These are phyloP conservation scores for Venturia canescens DNA, from an alignment of 1,140 invertebrate species.

Conservation along the genomic window DNA sequence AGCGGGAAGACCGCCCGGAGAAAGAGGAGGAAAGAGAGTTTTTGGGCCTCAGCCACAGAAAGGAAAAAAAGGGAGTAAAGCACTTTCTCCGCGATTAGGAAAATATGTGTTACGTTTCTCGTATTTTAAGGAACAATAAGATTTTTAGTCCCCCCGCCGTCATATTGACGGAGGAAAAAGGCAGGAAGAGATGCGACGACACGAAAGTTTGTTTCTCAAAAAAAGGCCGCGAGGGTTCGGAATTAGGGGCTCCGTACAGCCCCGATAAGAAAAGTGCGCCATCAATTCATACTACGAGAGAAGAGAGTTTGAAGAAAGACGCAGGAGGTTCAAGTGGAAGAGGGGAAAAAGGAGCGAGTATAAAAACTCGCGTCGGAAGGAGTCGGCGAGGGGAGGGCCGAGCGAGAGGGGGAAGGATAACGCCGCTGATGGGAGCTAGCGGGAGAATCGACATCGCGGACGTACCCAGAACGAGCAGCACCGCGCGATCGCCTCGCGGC, in stretches of 20 bases:
- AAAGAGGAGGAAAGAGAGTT: not conserved
- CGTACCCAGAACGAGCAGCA: conserved; percentile 28
- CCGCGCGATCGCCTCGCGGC: not conserved
- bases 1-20: not conserved
- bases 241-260: too few species aligned
- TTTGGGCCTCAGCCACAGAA: not conserved
- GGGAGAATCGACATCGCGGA: conserved; percentile 32
- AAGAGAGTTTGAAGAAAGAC: not conserved
- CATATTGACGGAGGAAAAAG: not conserved
- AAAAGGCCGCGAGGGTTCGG: too few species aligned
- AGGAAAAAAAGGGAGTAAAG: not conserved
- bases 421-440: conserved; percentile 19
- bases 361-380: too few species aligned
- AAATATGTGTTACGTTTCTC: too few species aligned
- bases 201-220: too few species aligned
- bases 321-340: not conserved
- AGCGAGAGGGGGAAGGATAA: conserved; percentile 35
- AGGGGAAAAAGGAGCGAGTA: conserved; percentile 11
- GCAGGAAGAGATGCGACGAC: not conserved
- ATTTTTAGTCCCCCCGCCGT: too few species aligned
- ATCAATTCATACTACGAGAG: not conserved
- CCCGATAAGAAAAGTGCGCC: not conserved
- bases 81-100: too few species aligned
- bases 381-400: conserved; percentile 30
- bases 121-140: too few species aligned